A percentile compares a stretch with the other conserved stretches of the same genome.
phyloP scores from a whole-genome alignment of 2,113 vertebrate species.

The Lamprotornis superbus region DNA sequence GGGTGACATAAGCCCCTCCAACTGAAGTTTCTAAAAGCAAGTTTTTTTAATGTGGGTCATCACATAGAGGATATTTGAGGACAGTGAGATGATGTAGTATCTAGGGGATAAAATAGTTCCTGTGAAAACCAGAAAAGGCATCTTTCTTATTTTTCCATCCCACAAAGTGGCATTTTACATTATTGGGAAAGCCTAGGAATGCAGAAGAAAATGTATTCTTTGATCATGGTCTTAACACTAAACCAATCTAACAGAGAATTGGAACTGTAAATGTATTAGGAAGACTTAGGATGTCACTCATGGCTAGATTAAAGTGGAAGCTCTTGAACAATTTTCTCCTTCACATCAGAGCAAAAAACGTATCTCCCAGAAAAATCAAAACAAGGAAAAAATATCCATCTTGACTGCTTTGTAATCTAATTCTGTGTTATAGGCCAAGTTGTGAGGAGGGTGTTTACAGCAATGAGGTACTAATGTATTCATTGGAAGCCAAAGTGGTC shows the following conservation, averaged over 20 bases:
- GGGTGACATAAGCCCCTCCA: neutral
- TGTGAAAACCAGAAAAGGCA: neutral
- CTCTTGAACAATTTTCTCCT: slow-evolving; percentile 57
- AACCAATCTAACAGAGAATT: neutral
- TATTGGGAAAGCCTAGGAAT: neutral
- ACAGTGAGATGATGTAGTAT: neutral
- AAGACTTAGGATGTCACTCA: neutral
- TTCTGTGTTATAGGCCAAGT: slow-evolving; percentile 42
- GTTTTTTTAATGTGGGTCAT: neutral
- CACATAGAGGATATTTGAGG: neutral
- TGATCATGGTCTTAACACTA: neutral
- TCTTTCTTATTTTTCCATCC: neutral
- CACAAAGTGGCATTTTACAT: neutral
- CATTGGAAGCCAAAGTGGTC: slow-evolving; percentile 40
- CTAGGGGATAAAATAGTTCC: neutral
- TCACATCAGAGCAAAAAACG: slow-evolving; percentile 23
- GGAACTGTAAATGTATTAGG: neutral
- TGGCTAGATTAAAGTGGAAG: slow-evolving; percentile 21
- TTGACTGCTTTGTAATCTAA: slow-evolving; percentile 9
- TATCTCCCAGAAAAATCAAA: slow-evolving; percentile 33
- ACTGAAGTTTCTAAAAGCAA: neutral
- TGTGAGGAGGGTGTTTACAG: slow-evolving; percentile 46
- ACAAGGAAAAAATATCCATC: neutral
- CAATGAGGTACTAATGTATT: slow-evolving; percentile 56
- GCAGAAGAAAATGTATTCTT: neutral